Conservation (phyloP, 2,113 vertebrate species). For the Saiga tatarica region DNA sequence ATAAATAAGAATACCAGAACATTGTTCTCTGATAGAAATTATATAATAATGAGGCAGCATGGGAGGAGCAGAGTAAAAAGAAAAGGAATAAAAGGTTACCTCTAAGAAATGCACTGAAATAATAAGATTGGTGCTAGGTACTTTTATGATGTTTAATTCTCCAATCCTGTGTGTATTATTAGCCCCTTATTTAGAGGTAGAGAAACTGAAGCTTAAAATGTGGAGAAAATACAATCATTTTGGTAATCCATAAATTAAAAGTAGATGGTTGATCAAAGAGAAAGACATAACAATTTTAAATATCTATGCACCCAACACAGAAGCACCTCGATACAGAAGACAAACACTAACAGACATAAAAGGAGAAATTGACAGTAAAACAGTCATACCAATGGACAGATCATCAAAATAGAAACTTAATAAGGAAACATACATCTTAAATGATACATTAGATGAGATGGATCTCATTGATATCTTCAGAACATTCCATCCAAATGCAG, state of each 20-base stretch:
- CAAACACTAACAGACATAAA: background rate
- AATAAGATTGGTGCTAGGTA: background rate
- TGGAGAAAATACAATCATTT: background rate
- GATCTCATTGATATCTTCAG: background rate
- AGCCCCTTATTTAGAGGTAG: background rate
- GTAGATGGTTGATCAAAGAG: background rate
- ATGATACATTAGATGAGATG: background rate
- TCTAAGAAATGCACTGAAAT: background rate
- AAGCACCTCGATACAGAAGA: background rate
- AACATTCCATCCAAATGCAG: background rate
- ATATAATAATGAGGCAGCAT: background rate
- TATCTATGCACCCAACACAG: background rate
- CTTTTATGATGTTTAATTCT: background rate
- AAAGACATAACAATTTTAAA: background rate
- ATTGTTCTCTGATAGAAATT: background rate
- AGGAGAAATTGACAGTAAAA: background rate
- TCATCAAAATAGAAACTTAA: background rate
- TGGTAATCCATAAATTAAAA: background rate
- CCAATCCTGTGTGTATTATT: background rate
- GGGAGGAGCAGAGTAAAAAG: background rate
- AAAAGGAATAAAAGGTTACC: background rate
- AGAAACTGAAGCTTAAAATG: background rate
- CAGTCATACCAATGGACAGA: background rate
- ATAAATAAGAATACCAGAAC: background rate
- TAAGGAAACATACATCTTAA: background rate